These are phyloP conservation scores for Psammodynastes pulverulentus DNA, from an alignment of 2,113 vertebrate genomes.

Conservation along the genomic window DNA sequence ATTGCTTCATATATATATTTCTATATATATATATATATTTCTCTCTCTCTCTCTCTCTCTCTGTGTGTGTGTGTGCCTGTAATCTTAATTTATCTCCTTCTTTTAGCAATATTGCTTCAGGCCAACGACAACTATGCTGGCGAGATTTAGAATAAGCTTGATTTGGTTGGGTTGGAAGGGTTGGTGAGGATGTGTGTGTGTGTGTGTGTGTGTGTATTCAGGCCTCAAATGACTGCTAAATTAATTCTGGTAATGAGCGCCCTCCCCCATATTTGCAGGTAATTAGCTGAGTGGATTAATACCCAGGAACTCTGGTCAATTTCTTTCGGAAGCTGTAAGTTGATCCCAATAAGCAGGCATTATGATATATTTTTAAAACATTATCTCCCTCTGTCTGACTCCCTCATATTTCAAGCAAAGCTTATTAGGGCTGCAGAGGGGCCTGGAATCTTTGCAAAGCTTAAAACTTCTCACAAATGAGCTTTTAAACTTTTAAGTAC, in stretches of 20 bases:
- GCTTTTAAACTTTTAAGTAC: background rate
- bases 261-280: conserved; percentile 34
- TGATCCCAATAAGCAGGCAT: conserved; percentile 18
- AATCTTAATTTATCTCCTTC: background rate
- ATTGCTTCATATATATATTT: no score
- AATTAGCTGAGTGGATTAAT: conserved; percentile 40
- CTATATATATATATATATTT: no score
- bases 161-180: background rate
- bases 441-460: background rate
- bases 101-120: background rate
- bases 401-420: background rate
- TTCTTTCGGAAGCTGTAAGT: conserved; percentile 19
- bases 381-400: background rate
- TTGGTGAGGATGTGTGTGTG: background rate
- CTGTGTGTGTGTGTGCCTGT: no score
- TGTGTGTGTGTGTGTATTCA: background rate
- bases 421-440: background rate
- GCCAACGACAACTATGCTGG: background rate
- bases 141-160: conserved; percentile 21
- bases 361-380: conserved; percentile 18
- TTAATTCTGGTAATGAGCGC: conserved; percentile 39
- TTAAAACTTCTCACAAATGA: background rate
- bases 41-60: background rate
- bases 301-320: conserved; percentile 13
- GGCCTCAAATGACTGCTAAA: conserved; percentile 27